phyloP scores from a whole-genome alignment of 2,113 vertebrate species.

The Leptocoma aspasia region DNA sequence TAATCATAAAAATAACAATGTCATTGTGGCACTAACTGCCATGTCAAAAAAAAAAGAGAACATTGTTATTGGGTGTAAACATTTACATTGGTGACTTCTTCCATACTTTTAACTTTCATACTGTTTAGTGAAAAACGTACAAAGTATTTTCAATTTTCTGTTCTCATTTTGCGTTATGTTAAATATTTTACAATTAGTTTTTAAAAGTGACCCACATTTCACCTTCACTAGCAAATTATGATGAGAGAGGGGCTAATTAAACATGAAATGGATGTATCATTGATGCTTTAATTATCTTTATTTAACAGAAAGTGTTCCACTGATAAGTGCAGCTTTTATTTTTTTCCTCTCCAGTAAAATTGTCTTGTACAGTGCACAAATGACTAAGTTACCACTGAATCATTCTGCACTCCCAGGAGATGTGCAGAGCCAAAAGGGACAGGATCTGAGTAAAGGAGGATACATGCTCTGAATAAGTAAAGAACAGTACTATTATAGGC shows the following conservation, averaged over 20 bases:
- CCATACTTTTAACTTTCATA: neutral
- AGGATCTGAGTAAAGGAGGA: conserved; percentile 43
- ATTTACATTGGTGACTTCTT: neutral
- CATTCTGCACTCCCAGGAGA: conserved; percentile 45
- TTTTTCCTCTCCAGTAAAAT: conserved; percentile 22
- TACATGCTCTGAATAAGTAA: conserved; percentile 62
- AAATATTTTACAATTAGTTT: neutral
- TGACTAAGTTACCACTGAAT: conserved; percentile 46
- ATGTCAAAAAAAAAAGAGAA: neutral
- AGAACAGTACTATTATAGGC: conserved; percentile 25
- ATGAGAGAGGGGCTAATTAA: conserved; percentile 49
- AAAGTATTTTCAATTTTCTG: neutral
- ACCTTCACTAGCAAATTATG: conserved; percentile 10
- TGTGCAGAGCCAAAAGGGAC: conserved; percentile 50
- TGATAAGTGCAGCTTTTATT: conserved; percentile 26
- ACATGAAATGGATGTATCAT: conserved; percentile 4
- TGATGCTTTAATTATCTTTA: conserved; percentile 41
- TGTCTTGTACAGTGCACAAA: neutral
- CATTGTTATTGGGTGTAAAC: neutral
- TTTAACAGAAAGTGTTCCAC: conserved; percentile 30
- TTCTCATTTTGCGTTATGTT: neutral
- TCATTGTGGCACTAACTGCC: neutral
- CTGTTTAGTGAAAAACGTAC: neutral
- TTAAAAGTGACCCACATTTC: neutral
- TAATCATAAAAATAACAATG: neutral